Percentiles rank a stretch among this genome's conserved stretches.
phyloP scores from a whole-genome alignment of 2,888 invertebrate species.

The Nesidiocoris tenuis region DNA sequence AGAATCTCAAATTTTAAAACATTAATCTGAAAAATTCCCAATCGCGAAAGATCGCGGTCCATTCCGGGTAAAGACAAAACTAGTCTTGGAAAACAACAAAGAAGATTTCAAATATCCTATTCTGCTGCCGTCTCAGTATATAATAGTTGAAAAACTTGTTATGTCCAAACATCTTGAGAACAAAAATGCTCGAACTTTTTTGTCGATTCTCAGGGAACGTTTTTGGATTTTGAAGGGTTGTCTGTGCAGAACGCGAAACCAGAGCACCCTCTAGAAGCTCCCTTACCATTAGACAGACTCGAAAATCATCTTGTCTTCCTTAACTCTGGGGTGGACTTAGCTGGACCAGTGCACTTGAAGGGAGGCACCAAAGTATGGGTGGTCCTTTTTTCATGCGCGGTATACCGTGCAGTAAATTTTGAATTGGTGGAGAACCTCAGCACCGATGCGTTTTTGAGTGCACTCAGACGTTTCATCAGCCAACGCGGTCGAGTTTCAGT shows the following conservation, averaged over 20 bases:
- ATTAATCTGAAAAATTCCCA: too few relatives aligned
- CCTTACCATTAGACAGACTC: too few relatives aligned
- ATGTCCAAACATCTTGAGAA: neutral
- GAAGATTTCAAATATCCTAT: neutral
- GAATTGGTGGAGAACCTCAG: slow-evolving; percentile 53
- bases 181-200: neutral
- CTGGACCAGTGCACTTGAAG: slow-evolving; percentile 1
- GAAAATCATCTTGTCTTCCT: too few relatives aligned
- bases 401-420: slow-evolving; percentile 54
- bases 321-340: slow-evolving; percentile 1
- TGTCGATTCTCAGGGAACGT: too few relatives aligned
- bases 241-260: too few relatives aligned
- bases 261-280: too few relatives aligned
- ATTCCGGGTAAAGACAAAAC: neutral
- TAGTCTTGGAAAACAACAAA: neutral
- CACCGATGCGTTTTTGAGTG: slow-evolving; percentile 52
- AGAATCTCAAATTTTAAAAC: neutral
- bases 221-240: too few relatives aligned
- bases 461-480: slow-evolving; percentile 53
- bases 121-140: slow-evolving; percentile 2
- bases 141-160: neutral
- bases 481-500: slow-evolving; percentile 52
- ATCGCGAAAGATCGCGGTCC: neutral
- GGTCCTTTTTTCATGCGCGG: slow-evolving; percentile 55
- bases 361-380: too few relatives aligned